These are phyloP conservation scores for Nannobrachium achirus DNA, from an alignment of 2,113 vertebrate species.

Conservation along the genomic window DNA sequence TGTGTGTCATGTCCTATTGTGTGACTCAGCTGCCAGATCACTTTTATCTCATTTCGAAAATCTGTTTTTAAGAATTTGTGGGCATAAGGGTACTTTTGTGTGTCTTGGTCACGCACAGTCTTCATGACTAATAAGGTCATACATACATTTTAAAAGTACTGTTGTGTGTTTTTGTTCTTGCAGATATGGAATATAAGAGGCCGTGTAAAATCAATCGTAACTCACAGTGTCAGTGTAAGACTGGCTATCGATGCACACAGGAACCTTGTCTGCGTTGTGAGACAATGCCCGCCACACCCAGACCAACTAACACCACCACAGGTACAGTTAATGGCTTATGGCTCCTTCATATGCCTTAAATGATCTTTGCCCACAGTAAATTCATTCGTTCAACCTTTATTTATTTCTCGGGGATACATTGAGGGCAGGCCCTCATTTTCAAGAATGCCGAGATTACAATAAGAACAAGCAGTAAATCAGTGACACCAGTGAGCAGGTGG, in stretches of 20 bases:
- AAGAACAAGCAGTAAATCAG: too few relatives aligned
- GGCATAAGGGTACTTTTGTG: not conserved
- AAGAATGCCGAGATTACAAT: too few relatives aligned
- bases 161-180: constrained; percentile 18
- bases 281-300: not conserved
- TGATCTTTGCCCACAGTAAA: too few relatives aligned
- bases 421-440: too few relatives aligned
- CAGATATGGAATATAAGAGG: constrained; percentile 41
- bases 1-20: not conserved
- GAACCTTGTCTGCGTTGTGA: constrained; percentile 41
- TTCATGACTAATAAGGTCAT: not conserved
- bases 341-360: too few relatives aligned
- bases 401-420: too few relatives aligned
- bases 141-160: not conserved
- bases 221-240: constrained; percentile 62
- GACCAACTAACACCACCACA: constrained; percentile 8
- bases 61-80: too few relatives aligned
- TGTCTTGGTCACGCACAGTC: not conserved
- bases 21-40: not conserved
- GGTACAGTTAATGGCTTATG: constrained; percentile 13
- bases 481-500: too few relatives aligned
- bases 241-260: constrained; percentile 56
- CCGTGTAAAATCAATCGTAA: constrained; percentile 7
- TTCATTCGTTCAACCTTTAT: too few relatives aligned
- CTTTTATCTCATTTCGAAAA: not conserved